These are phyloP conservation scores for Alces alces DNA, from an alignment of 2,113 vertebrate species.

Conservation along the genomic window DNA sequence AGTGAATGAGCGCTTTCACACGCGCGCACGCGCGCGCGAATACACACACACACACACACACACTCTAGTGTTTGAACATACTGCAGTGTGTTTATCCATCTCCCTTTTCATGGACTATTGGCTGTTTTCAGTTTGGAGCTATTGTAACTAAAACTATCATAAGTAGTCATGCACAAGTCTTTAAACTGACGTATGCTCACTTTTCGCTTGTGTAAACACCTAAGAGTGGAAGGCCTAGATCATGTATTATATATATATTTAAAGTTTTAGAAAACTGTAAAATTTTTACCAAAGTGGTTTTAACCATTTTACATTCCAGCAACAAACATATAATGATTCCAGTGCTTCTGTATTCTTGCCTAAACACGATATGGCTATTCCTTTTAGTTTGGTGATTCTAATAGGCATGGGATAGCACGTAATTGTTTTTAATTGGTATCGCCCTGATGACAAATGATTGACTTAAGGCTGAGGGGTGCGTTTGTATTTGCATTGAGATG, in stretches of 20 bases:
- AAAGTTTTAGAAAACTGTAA: not conserved
- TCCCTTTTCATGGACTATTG: not conserved
- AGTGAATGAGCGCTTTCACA: not conserved
- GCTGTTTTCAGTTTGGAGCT: not conserved
- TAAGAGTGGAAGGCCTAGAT: not conserved
- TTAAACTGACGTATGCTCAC: not conserved
- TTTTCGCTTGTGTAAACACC: not conserved
- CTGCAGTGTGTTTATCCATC: not conserved
- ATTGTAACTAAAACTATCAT: not conserved
- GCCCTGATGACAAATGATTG: not conserved
- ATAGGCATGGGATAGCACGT: not conserved
- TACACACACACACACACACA: not conserved
- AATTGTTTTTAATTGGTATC: not conserved
- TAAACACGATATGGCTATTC: not conserved
- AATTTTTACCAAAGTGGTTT: not conserved
- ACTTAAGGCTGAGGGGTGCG: not conserved
- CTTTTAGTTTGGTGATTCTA: not conserved
- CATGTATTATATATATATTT: not conserved
- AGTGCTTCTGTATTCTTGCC: not conserved
- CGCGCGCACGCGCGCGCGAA: too few species aligned
- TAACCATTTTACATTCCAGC: not conserved
- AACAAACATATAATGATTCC: not conserved
- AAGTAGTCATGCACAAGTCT: not conserved
- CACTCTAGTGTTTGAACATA: not conserved
- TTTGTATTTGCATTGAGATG: not conserved